Evolutionary conservation across 2,113 vertebrate genomes (phyloP), one percentile per base, ranked within the genome.

Genomic region (Arenaria interpres): DNA sequence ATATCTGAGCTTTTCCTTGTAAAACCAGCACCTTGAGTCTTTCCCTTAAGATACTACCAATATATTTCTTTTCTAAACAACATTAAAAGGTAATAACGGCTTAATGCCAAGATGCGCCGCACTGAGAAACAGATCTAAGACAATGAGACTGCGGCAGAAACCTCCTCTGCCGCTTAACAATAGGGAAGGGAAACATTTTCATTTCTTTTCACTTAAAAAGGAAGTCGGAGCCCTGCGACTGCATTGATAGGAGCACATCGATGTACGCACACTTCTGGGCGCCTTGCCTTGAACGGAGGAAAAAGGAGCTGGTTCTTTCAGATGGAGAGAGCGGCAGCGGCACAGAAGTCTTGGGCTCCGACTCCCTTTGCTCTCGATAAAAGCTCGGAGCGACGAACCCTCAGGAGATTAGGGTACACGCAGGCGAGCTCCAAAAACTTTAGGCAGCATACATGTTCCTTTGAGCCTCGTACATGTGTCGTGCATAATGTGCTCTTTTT

Each of bases 221-320:
- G 18, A 93, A 92, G 91, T 54, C 69, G 41, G 84, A 90, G 81
- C 95, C 94, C 95, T 95, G 94, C 46, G 86, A 94, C 68, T 93
- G 80, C 71, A 94, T 96, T 96, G 96, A 97, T 97, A 96, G 94
- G 92, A 89, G 73, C 46, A 46, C 46, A 46, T 46, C 0, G 74
- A 97, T 62, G 92, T 87, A 89, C 57, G 76, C 77, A 85, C 46
- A 95, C 67, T 97, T 94, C 90, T 90, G 91, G 91, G 72, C 30
- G 2, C 20, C 56, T 23, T 87, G 95, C 97, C 96, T 95, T 97
- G 94, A 97, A 97, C 80, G 78, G 76, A 91, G 94, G 84, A 87
- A 97, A 90, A 97, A 95, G 92, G 77, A 95, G 77, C 89, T 89
- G 93, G 84, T 89, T 95, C 95, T 97, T 96, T 97, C 94, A 97